Conservation (phyloP, 1,140 invertebrate genomes). For the Tetramorium parvispinum region DNA sequence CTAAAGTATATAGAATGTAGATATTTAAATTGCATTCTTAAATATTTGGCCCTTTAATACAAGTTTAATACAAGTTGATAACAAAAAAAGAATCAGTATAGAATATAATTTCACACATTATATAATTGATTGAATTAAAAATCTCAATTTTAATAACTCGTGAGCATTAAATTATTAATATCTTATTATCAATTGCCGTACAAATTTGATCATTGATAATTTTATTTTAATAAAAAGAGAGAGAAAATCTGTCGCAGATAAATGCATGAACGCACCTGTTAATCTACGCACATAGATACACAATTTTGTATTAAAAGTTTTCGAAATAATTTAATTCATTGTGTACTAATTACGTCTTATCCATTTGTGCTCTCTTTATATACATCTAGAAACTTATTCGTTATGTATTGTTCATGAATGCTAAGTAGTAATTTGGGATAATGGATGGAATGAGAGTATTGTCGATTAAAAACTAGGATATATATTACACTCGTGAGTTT, state of each 20-base stretch:
- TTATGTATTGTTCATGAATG: constrained; percentile 56
- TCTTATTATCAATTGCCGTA: background rate
- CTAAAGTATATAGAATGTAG: background rate
- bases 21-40: constrained; percentile 3
- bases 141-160: constrained; percentile 14
- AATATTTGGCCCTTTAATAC: constrained; percentile 5
- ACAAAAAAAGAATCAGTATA: background rate
- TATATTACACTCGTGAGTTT: constrained; percentile 23
- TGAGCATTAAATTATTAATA: constrained; percentile 14
- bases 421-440: constrained; percentile 68
- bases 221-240: background rate
- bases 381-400: constrained; percentile 43
- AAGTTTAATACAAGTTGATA: constrained; percentile 10
- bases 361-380: constrained; percentile 53
- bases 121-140: constrained; percentile 3
- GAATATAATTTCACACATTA: constrained; percentile 17
- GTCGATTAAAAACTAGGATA: constrained; percentile 76
- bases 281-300: constrained; percentile 36
- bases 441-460: constrained; percentile 77
- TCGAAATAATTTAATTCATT: constrained; percentile 21
- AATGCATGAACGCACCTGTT: background rate
- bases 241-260: background rate
- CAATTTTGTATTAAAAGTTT: constrained; percentile 1
- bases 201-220: background rate
- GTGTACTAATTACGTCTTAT: constrained; percentile 31